Percentiles rank a stretch among this genome's conserved stretches.
These are phyloP conservation scores for Scelioninae gen. 2 DNA, from an alignment of 2,888 invertebrate genomes.

Conservation along the genomic window DNA sequence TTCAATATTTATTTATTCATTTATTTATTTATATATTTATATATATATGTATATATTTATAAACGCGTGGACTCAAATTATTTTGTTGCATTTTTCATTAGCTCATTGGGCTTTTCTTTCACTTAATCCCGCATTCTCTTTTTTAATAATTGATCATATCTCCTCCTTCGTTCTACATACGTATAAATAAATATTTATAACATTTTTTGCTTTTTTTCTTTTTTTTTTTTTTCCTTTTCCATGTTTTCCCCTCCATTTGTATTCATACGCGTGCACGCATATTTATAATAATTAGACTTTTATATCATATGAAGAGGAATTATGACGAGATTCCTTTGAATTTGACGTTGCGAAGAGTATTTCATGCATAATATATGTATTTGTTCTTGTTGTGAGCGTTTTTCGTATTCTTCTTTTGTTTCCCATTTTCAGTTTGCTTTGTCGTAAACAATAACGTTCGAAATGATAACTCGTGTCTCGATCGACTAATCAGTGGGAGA, in stretches of 20 bases:
- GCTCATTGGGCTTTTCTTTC: constrained; percentile 54
- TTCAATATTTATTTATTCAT: constrained; percentile 68
- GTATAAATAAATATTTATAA: constrained; percentile 59
- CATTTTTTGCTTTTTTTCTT: constrained; percentile 36
- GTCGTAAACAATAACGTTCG: constrained; percentile 22
- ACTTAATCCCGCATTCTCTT: constrained; percentile 53
- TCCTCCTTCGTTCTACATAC: constrained; percentile 57
- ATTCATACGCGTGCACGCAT: constrained; percentile 54
- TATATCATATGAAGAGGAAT: constrained; percentile 56
- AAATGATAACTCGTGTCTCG: constrained; percentile 26
- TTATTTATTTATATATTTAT: constrained; percentile 67
- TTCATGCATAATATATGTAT: constrained; percentile 57
- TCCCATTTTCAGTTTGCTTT: constrained; percentile 2
- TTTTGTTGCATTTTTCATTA: constrained; percentile 59
- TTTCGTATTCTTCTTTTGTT: constrained; percentile 25
- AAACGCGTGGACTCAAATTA: constrained; percentile 72
- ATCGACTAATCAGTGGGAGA: constrained; percentile 46
- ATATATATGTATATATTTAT: constrained; percentile 71
- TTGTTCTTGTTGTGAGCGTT: constrained; percentile 58
- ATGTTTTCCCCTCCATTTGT: too few species aligned
- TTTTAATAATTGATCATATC: constrained; percentile 71
- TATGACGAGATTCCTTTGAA: constrained; percentile 56
- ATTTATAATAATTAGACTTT: constrained; percentile 52
- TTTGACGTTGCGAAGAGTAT: constrained; percentile 58
- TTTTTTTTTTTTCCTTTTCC: too few species aligned